Evolutionary conservation across 2,113 vertebrate species (phyloP).

Genomic region (Podocnemis expansa): DNA sequence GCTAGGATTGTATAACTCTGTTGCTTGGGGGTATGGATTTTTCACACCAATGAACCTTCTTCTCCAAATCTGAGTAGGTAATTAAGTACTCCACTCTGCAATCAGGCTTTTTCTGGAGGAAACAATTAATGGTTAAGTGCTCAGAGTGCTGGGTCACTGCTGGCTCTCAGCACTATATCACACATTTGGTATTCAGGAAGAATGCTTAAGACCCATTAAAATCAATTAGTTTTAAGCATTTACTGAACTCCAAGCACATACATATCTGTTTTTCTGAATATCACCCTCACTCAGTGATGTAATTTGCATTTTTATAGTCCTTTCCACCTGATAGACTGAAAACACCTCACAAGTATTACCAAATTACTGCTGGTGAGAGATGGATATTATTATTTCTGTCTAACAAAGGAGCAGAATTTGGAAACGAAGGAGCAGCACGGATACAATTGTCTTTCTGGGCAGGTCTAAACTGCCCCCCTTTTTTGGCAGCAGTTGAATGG

Average conservation of each 20-base stretch:
- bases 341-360: background rate
- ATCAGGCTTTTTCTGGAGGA: background rate
- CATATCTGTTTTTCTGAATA: background rate
- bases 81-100: background rate
- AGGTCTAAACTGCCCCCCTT: no score
- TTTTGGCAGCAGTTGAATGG: no score
- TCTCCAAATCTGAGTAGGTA: background rate
- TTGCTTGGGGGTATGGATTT: background rate
- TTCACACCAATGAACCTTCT: background rate
- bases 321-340: background rate
- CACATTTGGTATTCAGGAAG: background rate
- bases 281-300: background rate
- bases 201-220: conserved; percentile 13
- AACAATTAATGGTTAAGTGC: background rate
- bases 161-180: no score
- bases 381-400: background rate
- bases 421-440: background rate
- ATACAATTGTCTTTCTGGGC: background rate
- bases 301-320: background rate
- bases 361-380: background rate
- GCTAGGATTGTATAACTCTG: background rate
- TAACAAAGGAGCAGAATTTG: fast-evolving
- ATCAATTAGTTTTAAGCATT: background rate
- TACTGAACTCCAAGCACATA: background rate
- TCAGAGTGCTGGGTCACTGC: background rate